These are phyloP conservation scores for Schizothorax lantsangensis DNA, from an alignment of 2,797 vertebrate genomes.

Conservation along the genomic window DNA sequence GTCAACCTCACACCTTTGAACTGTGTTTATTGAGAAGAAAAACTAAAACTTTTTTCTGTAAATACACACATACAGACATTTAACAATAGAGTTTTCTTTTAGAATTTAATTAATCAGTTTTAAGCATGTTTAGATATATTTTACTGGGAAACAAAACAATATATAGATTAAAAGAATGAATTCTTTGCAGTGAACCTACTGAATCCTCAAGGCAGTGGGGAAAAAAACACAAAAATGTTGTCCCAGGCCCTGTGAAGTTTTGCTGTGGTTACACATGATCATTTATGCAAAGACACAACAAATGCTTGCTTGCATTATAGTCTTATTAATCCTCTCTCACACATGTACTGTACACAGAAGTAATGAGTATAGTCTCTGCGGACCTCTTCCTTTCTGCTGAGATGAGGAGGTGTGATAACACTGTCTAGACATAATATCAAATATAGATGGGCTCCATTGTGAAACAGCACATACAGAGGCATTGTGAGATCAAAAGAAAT, in stretches of 20 bases:
- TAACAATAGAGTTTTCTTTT: not conserved
- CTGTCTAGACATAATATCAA: constrained; percentile 56
- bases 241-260: not conserved
- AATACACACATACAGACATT: not conserved
- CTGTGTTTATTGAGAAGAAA: not conserved
- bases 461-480: constrained; percentile 36
- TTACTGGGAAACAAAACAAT: not conserved
- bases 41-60: not conserved
- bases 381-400: constrained; percentile 41
- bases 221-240: not conserved
- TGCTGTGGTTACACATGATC: not conserved
- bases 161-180: not conserved
- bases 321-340: constrained; percentile 15
- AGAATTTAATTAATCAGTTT: not conserved
- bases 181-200: not conserved
- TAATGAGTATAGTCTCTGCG: constrained; percentile 15
- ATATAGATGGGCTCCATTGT: constrained; percentile 50
- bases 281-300: constrained; percentile 14
- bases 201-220: not conserved
- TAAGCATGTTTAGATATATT: not conserved
- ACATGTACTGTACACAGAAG: constrained; percentile 15
- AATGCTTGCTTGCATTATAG: not conserved
- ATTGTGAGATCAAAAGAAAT: constrained; percentile 55
- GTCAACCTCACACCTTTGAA: not conserved
- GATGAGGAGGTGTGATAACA: constrained; percentile 52